Evolutionary conservation across 2,797 vertebrate genomes (phyloP).

Genomic region (Bucorvus abyssinicus): DNA sequence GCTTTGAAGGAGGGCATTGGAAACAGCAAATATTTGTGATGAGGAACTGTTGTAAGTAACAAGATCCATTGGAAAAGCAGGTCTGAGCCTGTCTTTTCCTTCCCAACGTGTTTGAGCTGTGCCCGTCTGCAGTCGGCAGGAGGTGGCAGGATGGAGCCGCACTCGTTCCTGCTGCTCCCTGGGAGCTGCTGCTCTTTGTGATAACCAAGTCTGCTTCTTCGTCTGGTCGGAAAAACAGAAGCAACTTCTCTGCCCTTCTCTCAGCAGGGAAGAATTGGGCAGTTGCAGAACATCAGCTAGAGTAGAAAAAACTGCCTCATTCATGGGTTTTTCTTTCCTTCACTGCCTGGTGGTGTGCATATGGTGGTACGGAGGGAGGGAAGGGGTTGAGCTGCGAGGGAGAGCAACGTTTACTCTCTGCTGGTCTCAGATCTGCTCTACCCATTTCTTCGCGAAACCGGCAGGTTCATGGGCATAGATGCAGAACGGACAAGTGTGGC

Average conservation of each 20-base stretch:
- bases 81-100: not conserved
- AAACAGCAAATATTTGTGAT: not conserved
- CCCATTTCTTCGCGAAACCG: not conserved
- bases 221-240: not conserved
- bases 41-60: not conserved
- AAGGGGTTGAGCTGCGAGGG: not conserved
- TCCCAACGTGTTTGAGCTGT: not conserved
- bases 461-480: fast-evolving
- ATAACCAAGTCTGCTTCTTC: not conserved
- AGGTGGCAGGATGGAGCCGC: conserved; percentile 52
- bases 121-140: conserved; percentile 9
- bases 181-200: not conserved
- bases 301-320: not conserved
- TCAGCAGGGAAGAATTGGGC: not conserved
- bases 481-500: not conserved
- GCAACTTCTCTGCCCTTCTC: not conserved
- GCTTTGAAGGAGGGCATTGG: not conserved
- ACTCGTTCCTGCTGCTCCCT: fast-evolving
- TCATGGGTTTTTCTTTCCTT: not conserved
- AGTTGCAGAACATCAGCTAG: not conserved
- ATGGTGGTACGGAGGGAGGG: not conserved
- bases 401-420: not conserved
- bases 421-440: not conserved
- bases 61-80: fast-evolving
- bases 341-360: not conserved